Evolutionary conservation across 1,140 invertebrate genomes (phyloP).

Genomic region (Tetraneura akinire): DNA sequence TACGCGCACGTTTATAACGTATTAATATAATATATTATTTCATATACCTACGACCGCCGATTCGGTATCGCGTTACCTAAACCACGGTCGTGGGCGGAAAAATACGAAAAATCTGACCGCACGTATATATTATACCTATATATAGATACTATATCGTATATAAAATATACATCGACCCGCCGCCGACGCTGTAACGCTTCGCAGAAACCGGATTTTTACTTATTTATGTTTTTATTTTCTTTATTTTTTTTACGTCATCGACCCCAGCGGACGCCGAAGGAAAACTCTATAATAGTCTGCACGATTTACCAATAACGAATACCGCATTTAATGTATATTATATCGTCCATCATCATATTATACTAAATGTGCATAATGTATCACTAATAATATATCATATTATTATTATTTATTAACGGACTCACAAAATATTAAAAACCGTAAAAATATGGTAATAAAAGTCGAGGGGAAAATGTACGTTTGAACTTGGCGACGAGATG

Average conservation of each 20-base stretch:
- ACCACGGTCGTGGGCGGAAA: slow-evolving; percentile 11
- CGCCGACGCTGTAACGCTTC: neutral
- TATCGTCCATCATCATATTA: too few relatives aligned
- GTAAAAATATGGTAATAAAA: too few relatives aligned
- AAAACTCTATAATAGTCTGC: slow-evolving; percentile 43
- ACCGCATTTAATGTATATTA: too few relatives aligned
- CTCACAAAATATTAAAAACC: too few relatives aligned
- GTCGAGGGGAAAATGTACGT: too few relatives aligned
- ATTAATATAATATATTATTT: too few relatives aligned
- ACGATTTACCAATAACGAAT: neutral
- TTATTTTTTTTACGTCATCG: slow-evolving; percentile 30
- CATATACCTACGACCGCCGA: neutral
- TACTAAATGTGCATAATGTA: neutral
- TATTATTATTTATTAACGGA: too few relatives aligned
- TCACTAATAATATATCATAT: too few relatives aligned
- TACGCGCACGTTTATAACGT: too few relatives aligned
- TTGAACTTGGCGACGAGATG: too few relatives aligned
- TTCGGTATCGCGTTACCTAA: neutral
- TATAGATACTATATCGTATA: neutral
- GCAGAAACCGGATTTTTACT: slow-evolving; percentile 47
- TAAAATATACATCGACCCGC: neutral
- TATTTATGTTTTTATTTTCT: neutral
- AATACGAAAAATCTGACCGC: slow-evolving; percentile 32
- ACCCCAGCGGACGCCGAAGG: slow-evolving; percentile 15
- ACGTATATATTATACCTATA: neutral